Evolutionary conservation across 2,113 vertebrate species (phyloP), one percentile per base, ranked within the genome.

Genomic region (Melanotaenia duboulayi): DNA sequence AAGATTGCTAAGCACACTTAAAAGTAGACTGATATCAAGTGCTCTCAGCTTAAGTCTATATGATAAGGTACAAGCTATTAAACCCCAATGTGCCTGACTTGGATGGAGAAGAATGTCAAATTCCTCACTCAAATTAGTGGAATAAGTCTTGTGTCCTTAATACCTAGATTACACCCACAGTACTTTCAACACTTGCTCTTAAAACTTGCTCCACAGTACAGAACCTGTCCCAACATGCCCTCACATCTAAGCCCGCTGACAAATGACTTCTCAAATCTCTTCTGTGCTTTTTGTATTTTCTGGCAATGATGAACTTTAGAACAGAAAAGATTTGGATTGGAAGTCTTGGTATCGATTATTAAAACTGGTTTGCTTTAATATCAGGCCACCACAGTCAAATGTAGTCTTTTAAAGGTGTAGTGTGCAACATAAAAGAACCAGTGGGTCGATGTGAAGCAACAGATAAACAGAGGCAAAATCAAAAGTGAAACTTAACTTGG

Each of bases 151-250:
- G 10, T 28, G 23, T 49, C 52, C 68, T 78, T 51, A 52, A 74
- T 76, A 71, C 67, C 37, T 54, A 0, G 3, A 74, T 76, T 65
- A 65, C 80, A 66, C 39, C 68, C 0, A 22, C 5, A 3, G 22
- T 22, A n/a, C 57, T 79, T 64, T 80, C 72, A 71, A 32, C 1
- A 1, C 63, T 71, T 14, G 2, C 56, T 51, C 22, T 50, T 22
- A 24, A 77, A 68, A 58, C 35, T 0, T 39, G 66, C 59, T 75
- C n/a, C 50, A 50, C 24, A n/a, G 25, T 17, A 16, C 14, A 0
- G 3, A 72, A 72, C 76, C 44, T 73, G 59, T 51, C 60, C 49
- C 51, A 52, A 73, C 74, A 69, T 51, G 66, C 56, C 65, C 39
- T 58, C 12, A 22, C 8, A 4, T 62, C 55, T 71, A 14, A 0